Percentiles rank a stretch among this genome's conserved stretches.
These are phyloP conservation scores for Lordiphosa stackelbergi DNA, from an alignment of 1,140 invertebrate genomes.

Conservation along the genomic window DNA sequence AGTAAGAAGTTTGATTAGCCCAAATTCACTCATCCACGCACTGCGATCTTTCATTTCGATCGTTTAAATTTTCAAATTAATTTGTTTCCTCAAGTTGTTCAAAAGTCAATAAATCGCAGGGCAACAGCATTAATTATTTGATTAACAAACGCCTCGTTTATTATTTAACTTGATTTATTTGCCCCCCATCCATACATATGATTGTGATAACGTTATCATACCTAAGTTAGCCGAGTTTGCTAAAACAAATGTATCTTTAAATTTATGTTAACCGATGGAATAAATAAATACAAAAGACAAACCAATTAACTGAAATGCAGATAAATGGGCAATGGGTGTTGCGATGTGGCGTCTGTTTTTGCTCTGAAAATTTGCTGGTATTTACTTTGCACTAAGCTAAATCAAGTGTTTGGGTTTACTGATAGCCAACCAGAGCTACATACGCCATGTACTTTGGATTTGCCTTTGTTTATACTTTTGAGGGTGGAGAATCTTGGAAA, in stretches of 20 bases:
- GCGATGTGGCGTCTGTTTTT: conserved; percentile 1
- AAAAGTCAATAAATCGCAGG: conserved; percentile 53
- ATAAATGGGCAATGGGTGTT: conserved; percentile 14
- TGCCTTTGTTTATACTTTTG: conserved; percentile 11
- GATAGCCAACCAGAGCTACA: conserved; percentile 29
- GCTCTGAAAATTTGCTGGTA: neutral
- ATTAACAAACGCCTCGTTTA: conserved; percentile 17
- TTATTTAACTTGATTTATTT: conserved; percentile 49
- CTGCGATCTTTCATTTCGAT: conserved; percentile 12
- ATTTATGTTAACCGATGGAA: conserved; percentile 60
- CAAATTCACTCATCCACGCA: conserved; percentile 2
- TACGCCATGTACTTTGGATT: conserved; percentile 43
- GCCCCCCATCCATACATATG: conserved; percentile 23
- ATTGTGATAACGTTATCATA: conserved; percentile 66
- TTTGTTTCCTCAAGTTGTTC: conserved; percentile 46
- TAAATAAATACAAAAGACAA: conserved; percentile 46
- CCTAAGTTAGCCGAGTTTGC: conserved; percentile 59
- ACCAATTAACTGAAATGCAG: conserved; percentile 19
- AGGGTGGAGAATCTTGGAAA: conserved; percentile 16
- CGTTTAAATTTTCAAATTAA: conserved; percentile 29
- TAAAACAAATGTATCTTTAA: conserved; percentile 64
- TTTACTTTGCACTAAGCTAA: conserved; percentile 16
- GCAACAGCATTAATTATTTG: conserved; percentile 41
- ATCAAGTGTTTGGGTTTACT: conserved; percentile 4
- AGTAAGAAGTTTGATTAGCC: conserved; percentile 43